Conservation (phyloP, 2,888 invertebrate genomes). For the Camponotus fellah region DNA sequence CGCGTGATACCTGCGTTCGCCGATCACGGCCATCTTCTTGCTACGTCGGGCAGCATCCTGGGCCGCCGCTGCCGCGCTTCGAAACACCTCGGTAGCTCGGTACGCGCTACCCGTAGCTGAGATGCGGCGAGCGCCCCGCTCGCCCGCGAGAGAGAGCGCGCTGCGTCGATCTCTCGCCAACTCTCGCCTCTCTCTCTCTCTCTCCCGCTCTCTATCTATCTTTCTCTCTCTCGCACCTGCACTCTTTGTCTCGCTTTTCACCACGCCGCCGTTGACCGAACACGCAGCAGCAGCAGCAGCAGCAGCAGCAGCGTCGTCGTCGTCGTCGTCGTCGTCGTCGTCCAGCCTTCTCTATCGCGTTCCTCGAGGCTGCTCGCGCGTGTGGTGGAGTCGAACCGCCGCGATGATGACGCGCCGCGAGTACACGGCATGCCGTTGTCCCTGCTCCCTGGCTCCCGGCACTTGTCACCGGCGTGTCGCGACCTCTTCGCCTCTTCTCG, state of each 20-base stretch:
- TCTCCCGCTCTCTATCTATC: constrained; percentile 35
- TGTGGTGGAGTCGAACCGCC: constrained; percentile 59
- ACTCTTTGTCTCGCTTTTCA: constrained; percentile 25
- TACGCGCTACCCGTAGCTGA: constrained; percentile 59
- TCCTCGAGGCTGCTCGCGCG: constrained; percentile 51
- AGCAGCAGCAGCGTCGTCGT: no score
- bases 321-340: no score
- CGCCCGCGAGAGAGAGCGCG: constrained; percentile 11
- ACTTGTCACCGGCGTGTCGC: constrained; percentile 7
- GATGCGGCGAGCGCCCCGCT: not conserved
- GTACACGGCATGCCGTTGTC: constrained; percentile 56
- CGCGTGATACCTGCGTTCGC: constrained; percentile 80
- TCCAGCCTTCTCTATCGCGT: not conserved
- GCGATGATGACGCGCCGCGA: constrained; percentile 44
- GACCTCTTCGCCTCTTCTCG: not conserved
- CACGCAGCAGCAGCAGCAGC: constrained; percentile 14
- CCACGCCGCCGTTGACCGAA: constrained; percentile 10
- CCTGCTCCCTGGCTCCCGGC: not conserved
- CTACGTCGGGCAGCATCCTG: constrained; percentile 81
- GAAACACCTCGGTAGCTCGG: constrained; percentile 70
- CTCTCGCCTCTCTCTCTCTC: not conserved
- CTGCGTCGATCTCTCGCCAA: not conserved
- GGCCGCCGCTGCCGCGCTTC: constrained; percentile 74
- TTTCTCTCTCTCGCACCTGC: constrained; percentile 9
- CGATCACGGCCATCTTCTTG: constrained; percentile 84